These are phyloP conservation scores for Sialia sialis DNA, from an alignment of 2,113 vertebrate genomes.

Conservation along the genomic window DNA sequence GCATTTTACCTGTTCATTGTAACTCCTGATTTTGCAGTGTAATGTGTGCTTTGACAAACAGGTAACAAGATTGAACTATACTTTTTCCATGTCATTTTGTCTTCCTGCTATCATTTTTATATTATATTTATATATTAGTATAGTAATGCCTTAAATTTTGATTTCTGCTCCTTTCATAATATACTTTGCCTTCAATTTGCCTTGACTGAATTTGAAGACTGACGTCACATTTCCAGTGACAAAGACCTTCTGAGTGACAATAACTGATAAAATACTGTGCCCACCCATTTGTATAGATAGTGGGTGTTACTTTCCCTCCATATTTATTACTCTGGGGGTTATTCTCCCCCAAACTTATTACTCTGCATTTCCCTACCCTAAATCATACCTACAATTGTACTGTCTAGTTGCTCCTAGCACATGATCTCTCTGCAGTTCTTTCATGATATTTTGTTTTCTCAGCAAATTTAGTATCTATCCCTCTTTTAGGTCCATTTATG, in stretches of 20 bases:
- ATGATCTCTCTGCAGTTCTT: background rate
- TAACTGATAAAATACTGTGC: background rate
- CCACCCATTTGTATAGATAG: background rate
- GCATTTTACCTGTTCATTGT: background rate
- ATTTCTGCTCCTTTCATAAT: background rate
- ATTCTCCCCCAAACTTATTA: background rate
- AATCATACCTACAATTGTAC: background rate
- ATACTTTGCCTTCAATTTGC: background rate
- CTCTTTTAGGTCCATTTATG: background rate
- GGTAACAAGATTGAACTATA: background rate
- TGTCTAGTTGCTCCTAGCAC: background rate
- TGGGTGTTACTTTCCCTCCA: rapidly evolving
- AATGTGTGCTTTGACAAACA: background rate
- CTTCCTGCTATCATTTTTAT: background rate
- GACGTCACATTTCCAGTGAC: background rate
- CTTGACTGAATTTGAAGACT: background rate
- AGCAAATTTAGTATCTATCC: background rate
- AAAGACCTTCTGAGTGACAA: background rate
- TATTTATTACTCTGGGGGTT: background rate
- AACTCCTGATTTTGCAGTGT: background rate
- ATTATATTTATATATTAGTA: background rate
- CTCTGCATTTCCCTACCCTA: background rate
- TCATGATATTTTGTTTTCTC: background rate
- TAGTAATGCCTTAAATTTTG: background rate
- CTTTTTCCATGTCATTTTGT: background rate